These are phyloP conservation scores for Clistopyga incitator DNA, from an alignment of 2,888 invertebrate genomes.

Conservation along the genomic window DNA sequence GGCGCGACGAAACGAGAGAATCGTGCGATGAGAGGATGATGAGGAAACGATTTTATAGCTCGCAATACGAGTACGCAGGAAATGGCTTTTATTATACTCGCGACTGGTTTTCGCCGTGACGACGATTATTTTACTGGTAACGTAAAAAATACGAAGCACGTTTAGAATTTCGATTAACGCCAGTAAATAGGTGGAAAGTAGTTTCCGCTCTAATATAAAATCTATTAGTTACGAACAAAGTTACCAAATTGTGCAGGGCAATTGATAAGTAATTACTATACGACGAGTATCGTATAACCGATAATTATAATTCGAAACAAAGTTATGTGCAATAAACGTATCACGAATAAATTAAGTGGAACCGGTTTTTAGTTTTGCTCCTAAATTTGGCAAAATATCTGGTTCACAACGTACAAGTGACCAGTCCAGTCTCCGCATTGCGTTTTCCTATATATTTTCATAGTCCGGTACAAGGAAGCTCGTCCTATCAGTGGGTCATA, in stretches of 20 bases:
- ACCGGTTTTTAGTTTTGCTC: too few relatives aligned
- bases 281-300: neutral
- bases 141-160: neutral
- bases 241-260: neutral
- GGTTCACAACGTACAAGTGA: neutral
- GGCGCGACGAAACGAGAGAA: conserved; percentile 39
- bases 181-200: neutral
- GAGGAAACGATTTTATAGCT: conserved; percentile 37
- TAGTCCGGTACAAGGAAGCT: conserved; percentile 13
- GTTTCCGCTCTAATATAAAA: neutral
- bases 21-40: conserved; percentile 34
- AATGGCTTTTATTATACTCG: conserved; percentile 41
- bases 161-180: neutral
- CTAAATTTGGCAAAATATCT: neutral
- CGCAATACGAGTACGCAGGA: conserved; percentile 24
- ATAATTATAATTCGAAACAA: neutral
- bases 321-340: too few relatives aligned
- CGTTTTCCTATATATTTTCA: conserved; percentile 30
- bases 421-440: neutral
- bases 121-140: conserved; percentile 3
- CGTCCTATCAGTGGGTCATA: conserved; percentile 53
- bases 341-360: too few relatives aligned
- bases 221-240: neutral
- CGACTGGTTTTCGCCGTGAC: conserved; percentile 20
- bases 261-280: neutral